Percentiles rank a stretch among this genome's conserved stretches.
These are phyloP conservation scores for Benitochromis conjunctus DNA, from an alignment of 2,113 vertebrate species.

Conservation along the genomic window DNA sequence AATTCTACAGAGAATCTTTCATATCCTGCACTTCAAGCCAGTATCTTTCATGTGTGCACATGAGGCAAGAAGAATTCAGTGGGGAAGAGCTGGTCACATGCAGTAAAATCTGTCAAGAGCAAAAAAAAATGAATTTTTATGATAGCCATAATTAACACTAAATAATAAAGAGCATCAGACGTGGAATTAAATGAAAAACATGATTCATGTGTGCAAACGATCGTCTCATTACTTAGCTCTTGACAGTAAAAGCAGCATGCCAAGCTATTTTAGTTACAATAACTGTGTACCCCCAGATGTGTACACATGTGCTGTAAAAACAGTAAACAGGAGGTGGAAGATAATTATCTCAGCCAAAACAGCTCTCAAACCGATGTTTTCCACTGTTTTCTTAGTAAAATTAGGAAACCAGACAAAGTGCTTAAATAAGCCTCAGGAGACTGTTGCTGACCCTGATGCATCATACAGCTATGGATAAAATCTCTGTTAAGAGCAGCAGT, in stretches of 20 bases:
- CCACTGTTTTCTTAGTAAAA: neutral
- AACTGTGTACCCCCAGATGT: constrained; percentile 6
- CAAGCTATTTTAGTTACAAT: constrained; percentile 15
- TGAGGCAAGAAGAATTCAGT: neutral
- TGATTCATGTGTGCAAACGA: neutral
- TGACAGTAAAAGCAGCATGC: constrained; percentile 30
- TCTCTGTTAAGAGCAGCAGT: neutral
- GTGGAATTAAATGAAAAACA: neutral
- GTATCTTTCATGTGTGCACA: neutral
- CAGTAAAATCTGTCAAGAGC: neutral
- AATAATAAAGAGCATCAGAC: neutral
- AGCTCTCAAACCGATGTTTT: neutral
- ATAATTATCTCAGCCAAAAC: constrained; percentile 8
- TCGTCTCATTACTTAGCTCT: constrained; percentile 2
- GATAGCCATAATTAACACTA: neutral
- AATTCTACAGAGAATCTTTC: neutral
- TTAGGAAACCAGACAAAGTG: neutral
- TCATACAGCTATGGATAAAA: neutral
- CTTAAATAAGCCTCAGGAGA: neutral
- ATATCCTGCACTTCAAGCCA: neutral
- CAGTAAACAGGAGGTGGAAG: neutral
- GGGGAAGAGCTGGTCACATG: neutral
- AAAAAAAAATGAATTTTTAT: neutral
- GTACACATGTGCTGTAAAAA: neutral
- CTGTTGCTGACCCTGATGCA: neutral